Percentiles rank a stretch among this genome's conserved stretches.
Evolutionary conservation across 2,797 vertebrate species (phyloP).

Genomic region (Uromys caudimaculatus): DNA sequence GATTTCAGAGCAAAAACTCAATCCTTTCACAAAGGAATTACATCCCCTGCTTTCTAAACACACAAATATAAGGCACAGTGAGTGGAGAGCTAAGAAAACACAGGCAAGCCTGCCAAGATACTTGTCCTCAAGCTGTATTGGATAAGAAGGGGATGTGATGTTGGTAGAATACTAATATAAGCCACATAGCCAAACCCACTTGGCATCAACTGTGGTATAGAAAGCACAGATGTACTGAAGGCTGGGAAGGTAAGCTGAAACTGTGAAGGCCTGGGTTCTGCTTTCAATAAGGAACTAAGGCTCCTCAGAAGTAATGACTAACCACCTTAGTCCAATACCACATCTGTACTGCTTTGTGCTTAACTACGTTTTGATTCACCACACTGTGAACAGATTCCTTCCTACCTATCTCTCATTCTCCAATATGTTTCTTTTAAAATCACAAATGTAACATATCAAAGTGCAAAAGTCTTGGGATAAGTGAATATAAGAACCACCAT

Average conservation of each 20-base stretch:
- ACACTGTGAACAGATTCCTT: background rate
- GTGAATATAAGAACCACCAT: background rate
- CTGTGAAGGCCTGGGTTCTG: background rate
- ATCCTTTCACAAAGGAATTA: background rate
- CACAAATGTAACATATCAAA: background rate
- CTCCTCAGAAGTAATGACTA: background rate
- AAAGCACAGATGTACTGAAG: background rate
- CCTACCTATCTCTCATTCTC: background rate
- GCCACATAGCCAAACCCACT: background rate
- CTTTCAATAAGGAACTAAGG: background rate
- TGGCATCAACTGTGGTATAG: background rate
- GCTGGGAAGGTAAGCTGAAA: background rate
- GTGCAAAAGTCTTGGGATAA: too few relatives aligned
- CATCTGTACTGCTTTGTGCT: background rate
- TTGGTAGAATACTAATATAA: background rate
- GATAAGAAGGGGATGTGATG: background rate
- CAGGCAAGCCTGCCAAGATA: background rate
- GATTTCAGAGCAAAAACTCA: conserved; percentile 11
- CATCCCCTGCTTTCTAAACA: background rate
- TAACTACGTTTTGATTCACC: background rate
- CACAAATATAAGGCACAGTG: background rate
- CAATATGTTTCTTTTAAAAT: background rate
- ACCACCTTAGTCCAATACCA: background rate
- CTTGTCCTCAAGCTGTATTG: background rate
- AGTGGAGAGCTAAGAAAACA: background rate